Evolutionary conservation across 2,797 vertebrate species (phyloP).

Genomic region (Arctocebus calabarensis): DNA sequence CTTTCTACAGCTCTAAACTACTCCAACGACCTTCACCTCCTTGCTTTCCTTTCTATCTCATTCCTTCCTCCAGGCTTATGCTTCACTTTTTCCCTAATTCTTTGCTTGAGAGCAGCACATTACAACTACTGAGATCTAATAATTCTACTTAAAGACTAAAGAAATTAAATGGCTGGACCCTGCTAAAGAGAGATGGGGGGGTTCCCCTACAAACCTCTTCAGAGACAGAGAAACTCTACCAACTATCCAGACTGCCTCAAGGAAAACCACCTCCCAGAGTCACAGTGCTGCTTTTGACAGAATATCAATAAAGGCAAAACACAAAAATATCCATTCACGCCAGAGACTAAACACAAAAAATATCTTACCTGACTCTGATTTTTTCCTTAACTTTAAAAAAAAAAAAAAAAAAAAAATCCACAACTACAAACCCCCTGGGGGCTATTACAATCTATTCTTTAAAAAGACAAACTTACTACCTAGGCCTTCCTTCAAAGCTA

Average conservation of each 20-base stretch:
- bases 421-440: background rate
- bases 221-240: background rate
- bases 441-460: slow-evolving; percentile 19
- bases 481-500: background rate
- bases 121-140: background rate
- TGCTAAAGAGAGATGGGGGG: background rate
- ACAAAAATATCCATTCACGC: background rate
- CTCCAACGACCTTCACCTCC: background rate
- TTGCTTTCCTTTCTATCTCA: background rate
- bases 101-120: background rate
- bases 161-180: background rate
- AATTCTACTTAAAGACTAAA: background rate
- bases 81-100: background rate
- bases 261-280: background rate
- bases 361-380: background rate
- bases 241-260: background rate
- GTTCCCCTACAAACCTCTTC: background rate
- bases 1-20: background rate
- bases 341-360: slow-evolving; percentile 26
- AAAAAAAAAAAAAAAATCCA: background rate
- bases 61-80: background rate
- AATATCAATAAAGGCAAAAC: background rate
- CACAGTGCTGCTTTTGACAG: background rate
- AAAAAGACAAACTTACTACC: background rate
- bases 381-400: no score